Evolutionary conservation across 2,797 vertebrate genomes (phyloP), one percentile per base, ranked within the genome.

Genomic region (Chromis chromis): DNA sequence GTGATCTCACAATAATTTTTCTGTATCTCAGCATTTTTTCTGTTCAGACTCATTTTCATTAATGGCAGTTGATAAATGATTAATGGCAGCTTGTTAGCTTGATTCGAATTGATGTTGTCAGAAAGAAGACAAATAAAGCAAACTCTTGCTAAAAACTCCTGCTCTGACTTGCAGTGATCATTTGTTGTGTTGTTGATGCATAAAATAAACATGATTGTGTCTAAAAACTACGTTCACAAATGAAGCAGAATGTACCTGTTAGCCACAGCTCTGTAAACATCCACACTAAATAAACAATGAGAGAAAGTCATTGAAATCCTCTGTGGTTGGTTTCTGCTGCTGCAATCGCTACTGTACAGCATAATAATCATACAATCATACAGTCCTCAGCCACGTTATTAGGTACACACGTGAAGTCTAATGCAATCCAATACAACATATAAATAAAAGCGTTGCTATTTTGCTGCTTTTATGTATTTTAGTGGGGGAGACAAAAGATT

Each of bases 61-160:
- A 10, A 49, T 72, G 8, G 4, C 21, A 27, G 24, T 50, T 50
- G 44, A 73, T 44, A 8, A 16, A n/a, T n/a, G 5, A 42, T 60
- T 54, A 3, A 36, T 70, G 7, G 6, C 13, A 22, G 40, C 16
- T 61, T 59, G 14, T 48, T 71, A 19, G 42, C 42, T 19, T 73
- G 25, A 60, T 10, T 59, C 73, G 8, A 54, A 42, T 39, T 77
- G 19, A 70, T 72, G 5, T 33, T 75, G 31, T 75, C 27, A 68
- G 10, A 17, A 42, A 16, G 67, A 66, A 84, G 44, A 57, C 1
- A 31, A 82, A 84, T 83, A 89, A 88, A 88, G 12, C 31, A 69
- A 76, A 74, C 11, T 13, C 21, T 0, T 73, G n/a, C 36, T 13
- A 6, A 7, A n/a, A 36, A 10, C 10, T 36, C 33, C 10, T 36